Conservation (phyloP, 2,888 invertebrate genomes). For the Cerastis rubricosa region DNA sequence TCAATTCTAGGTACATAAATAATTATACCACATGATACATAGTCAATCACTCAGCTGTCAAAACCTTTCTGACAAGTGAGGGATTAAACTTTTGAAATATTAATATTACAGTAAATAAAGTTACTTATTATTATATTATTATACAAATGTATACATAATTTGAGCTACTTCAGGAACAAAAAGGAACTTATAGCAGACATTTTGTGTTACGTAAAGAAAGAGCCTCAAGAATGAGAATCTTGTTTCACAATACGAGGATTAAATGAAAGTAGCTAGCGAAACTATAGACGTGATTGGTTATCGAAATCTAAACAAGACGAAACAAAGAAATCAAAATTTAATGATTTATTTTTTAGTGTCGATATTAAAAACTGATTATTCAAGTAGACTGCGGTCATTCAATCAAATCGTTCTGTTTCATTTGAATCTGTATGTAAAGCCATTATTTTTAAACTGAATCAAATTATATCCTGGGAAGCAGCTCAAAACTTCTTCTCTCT, state of each 20-base stretch:
- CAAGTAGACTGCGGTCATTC: background rate
- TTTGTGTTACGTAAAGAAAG: background rate
- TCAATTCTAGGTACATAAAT: constrained; percentile 4
- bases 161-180: constrained; percentile 34
- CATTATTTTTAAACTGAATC: background rate
- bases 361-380: background rate
- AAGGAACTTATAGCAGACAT: constrained; percentile 12
- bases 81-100: constrained; percentile 34
- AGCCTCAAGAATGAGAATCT: background rate
- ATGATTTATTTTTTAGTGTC: background rate
- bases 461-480: background rate
- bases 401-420: background rate
- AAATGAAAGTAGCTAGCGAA: background rate
- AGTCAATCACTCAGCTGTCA: constrained; percentile 63
- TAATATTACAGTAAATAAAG: constrained; percentile 10
- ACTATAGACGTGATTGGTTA: background rate
- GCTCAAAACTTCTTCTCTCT: background rate
- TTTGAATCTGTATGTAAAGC: background rate
- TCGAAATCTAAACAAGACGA: background rate
- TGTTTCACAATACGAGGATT: background rate
- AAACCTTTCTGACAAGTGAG: constrained; percentile 63
- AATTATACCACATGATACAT: constrained; percentile 10
- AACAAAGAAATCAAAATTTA: background rate
- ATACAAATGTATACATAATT: constrained; percentile 49
- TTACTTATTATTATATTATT: constrained; percentile 38